phyloP scores from a whole-genome alignment of 2,888 invertebrate species.

The Hirtodrosophila confusa region DNA sequence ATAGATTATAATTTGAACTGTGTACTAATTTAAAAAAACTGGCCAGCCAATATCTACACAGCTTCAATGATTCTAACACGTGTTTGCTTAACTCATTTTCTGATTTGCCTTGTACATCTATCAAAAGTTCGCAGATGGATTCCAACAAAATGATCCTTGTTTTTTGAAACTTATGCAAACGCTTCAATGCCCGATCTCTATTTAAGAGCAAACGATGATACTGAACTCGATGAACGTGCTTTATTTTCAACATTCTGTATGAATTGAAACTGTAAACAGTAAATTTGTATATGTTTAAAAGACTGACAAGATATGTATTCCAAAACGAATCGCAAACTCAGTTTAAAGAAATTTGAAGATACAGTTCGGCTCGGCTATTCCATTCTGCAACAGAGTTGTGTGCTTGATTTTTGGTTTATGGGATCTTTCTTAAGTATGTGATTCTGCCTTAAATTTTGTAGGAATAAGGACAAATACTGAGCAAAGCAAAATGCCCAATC shows the following conservation, averaged over 20 bases:
- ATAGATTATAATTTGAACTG: background rate
- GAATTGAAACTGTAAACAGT: conserved; percentile 13
- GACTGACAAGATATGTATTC: conserved; percentile 12
- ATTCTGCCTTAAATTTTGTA: no score
- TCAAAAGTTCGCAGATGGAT: conserved; percentile 5
- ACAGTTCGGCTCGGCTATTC: no score
- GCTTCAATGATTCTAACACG: conserved; percentile 2
- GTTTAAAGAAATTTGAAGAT: no score
- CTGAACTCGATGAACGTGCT: background rate
- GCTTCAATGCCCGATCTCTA: background rate
- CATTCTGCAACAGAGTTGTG: no score
- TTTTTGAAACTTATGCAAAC: conserved; percentile 1
- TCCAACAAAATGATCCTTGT: conserved; percentile 14
- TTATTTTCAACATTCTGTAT: conserved; percentile 4
- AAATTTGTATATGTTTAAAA: conserved; percentile 5
- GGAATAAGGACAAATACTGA: no score
- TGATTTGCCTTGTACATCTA: conserved; percentile 3
- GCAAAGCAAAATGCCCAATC: no score
- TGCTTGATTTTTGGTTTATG: no score
- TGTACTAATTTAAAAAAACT: conserved; percentile 11
- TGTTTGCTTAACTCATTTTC: background rate
- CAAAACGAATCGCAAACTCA: conserved; percentile 1
- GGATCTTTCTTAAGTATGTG: no score
- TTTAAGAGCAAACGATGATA: no score
- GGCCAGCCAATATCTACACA: conserved; percentile 13